phyloP scores from a whole-genome alignment of 2,797 vertebrate species.

The Falco novaeseelandiae region DNA sequence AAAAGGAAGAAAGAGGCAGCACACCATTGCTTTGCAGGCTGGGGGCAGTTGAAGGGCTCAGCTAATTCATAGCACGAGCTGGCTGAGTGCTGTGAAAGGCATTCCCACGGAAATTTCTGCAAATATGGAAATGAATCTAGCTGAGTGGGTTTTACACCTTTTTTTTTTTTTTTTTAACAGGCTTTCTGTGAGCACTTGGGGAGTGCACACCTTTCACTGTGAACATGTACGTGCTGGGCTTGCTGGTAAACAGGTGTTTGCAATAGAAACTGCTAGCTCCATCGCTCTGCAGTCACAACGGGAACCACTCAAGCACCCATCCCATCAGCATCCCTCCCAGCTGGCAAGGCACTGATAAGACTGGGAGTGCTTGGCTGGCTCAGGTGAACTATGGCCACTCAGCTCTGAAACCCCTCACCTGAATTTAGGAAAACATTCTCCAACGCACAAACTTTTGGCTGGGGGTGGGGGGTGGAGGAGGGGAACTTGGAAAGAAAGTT shows the following conservation, averaged over 20 bases:
- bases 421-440: not conserved
- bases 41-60: not conserved
- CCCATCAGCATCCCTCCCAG: not conserved
- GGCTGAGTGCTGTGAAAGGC: not conserved
- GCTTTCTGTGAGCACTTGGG: not conserved
- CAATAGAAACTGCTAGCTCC: not conserved
- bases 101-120: not conserved
- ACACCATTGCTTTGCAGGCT: not conserved
- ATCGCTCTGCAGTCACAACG: fast-evolving
- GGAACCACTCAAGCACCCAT: not conserved
- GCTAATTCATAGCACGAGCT: not conserved
- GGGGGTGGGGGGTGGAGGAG: not conserved
- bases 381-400: not conserved
- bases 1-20: constrained; percentile 3
- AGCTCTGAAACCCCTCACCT: not conserved
- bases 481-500: not conserved
- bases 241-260: not conserved
- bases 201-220: fast-evolving
- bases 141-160: not conserved
- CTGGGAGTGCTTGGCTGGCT: not conserved
- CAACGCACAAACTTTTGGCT: not conserved
- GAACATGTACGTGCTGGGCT: not conserved
- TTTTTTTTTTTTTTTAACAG: not conserved
- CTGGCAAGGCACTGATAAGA: not conserved
- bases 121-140: not conserved